Evolutionary conservation across 2,888 invertebrate genomes (phyloP).

Genomic region (Cataglyphis albicans): DNA sequence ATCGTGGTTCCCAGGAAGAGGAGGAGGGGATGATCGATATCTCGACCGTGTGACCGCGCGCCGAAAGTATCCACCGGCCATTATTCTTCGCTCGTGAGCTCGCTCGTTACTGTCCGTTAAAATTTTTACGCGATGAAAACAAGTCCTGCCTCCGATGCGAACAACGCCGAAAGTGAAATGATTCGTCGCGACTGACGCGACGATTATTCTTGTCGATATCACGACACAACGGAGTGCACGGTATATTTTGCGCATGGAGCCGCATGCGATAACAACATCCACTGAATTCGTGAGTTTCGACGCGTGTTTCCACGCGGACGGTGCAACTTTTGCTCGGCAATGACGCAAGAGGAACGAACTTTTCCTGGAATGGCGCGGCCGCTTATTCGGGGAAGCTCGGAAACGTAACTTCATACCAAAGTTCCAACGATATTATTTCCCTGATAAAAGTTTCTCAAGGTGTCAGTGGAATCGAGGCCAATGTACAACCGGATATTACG

Average conservation of each 20-base stretch:
- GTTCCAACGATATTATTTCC: slow-evolving; percentile 74
- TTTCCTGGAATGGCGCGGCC: slow-evolving; percentile 42
- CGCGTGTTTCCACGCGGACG: slow-evolving; percentile 53
- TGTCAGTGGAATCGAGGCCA: slow-evolving; percentile 69
- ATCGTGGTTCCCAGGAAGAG: slow-evolving; percentile 9
- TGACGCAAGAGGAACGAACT: slow-evolving; percentile 65
- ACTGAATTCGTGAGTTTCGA: slow-evolving; percentile 62
- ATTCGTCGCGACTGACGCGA: slow-evolving; percentile 18
- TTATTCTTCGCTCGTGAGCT: slow-evolving; percentile 58
- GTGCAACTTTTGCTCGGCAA: slow-evolving; percentile 63
- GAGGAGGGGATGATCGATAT: slow-evolving; percentile 68
- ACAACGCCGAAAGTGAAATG: slow-evolving; percentile 13
- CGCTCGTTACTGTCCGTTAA: slow-evolving; percentile 69
- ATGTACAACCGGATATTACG: slow-evolving; percentile 74
- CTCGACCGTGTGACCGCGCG: slow-evolving; percentile 31
- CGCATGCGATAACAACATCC: slow-evolving; percentile 59
- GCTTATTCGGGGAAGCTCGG: slow-evolving; percentile 57
- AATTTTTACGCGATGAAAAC: slow-evolving; percentile 60
- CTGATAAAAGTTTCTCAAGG: slow-evolving; percentile 73
- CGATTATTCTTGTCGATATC: slow-evolving; percentile 37
- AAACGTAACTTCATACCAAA: slow-evolving; percentile 68
- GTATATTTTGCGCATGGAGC: neutral
- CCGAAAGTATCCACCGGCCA: slow-evolving; percentile 57
- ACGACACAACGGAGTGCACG: neutral
- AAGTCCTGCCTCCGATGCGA: slow-evolving; percentile 19